These are phyloP conservation scores for Toxotes jaculatrix DNA, from an alignment of 2,113 vertebrate genomes.

Conservation along the genomic window DNA sequence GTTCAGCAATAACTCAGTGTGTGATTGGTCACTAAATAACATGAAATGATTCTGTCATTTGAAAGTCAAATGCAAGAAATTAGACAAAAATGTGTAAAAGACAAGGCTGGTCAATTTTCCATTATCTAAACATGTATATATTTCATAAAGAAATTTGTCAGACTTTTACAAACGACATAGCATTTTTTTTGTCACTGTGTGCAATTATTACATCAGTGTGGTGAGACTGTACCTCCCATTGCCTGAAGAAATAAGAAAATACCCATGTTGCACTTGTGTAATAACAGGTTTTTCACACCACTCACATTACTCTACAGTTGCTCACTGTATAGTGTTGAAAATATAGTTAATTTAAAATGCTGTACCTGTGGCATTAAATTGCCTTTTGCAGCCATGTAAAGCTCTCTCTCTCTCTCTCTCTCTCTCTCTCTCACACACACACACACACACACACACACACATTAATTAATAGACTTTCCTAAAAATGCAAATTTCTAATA, in stretches of 20 bases:
- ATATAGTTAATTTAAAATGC: background rate
- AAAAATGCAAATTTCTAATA: background rate
- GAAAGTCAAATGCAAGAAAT: background rate
- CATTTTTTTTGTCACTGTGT: slow-evolving; percentile 24
- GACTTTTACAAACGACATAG: background rate
- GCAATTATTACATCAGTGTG: slow-evolving; percentile 33
- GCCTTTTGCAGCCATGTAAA: background rate
- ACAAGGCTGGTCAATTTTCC: background rate
- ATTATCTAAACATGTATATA: background rate
- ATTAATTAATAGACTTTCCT: background rate
- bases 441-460: slow-evolving; percentile 31
- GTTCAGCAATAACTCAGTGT: background rate
- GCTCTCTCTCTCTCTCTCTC: background rate
- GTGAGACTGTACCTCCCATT: slow-evolving; percentile 19
- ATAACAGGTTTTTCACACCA: slow-evolving; percentile 18
- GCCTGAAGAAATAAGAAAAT: slow-evolving; percentile 44
- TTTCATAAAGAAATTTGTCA: background rate
- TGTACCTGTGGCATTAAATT: background rate
- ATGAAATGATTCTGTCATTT: background rate
- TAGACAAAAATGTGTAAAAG: background rate
- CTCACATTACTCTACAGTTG: background rate
- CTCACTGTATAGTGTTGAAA: background rate
- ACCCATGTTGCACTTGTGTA: background rate
- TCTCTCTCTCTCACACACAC: background rate
- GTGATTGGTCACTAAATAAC: background rate